Conservation (phyloP, 2,888 invertebrate genomes). For the Terebella lapidaria region DNA sequence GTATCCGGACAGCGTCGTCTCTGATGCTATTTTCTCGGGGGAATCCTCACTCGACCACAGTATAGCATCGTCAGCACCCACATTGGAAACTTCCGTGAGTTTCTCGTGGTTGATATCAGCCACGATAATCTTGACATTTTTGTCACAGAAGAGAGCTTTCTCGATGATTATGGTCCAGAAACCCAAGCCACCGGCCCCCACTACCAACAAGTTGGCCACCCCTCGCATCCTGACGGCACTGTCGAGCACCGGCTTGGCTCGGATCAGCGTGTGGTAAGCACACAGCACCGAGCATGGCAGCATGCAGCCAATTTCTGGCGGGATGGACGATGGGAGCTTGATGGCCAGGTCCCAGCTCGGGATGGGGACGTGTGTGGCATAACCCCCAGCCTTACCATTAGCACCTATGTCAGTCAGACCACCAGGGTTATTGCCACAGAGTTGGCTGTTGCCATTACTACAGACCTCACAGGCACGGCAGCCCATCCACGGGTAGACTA, state of each 20-base stretch:
- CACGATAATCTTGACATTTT: conserved; percentile 18
- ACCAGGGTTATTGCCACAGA: conserved; percentile 16
- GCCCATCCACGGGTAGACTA: conserved; percentile 20
- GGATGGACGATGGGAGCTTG: conserved; percentile 13
- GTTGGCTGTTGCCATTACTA: conserved; percentile 7
- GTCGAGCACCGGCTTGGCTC: conserved; percentile 13
- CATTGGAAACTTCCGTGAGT: conserved; percentile 5
- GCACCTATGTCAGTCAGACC: conserved; percentile 9
- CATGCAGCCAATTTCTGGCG: conserved; percentile 18
- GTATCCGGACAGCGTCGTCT: conserved; percentile 19
- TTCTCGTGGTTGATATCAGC: conserved; percentile 14
- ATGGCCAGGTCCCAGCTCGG: conserved; percentile 14
- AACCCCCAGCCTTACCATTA: conserved; percentile 6
- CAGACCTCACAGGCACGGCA: conserved; percentile 20
- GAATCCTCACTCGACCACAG: conserved; percentile 8
- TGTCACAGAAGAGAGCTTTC: conserved; percentile 18
- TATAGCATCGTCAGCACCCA: conserved; percentile 17
- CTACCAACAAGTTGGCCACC: conserved; percentile 15
- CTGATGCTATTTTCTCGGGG: conserved; percentile 11
- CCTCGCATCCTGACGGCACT: conserved; percentile 16
- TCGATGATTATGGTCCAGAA: conserved; percentile 16
- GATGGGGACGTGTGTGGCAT: conserved; percentile 9
- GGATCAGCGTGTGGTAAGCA: conserved; percentile 12
- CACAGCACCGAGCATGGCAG: conserved; percentile 15
- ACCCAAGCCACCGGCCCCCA: conserved; percentile 14